Evolutionary conservation across 2,888 invertebrate species (phyloP), one percentile per base, ranked within the genome.

Genomic region (Liodrosophila aerea): DNA sequence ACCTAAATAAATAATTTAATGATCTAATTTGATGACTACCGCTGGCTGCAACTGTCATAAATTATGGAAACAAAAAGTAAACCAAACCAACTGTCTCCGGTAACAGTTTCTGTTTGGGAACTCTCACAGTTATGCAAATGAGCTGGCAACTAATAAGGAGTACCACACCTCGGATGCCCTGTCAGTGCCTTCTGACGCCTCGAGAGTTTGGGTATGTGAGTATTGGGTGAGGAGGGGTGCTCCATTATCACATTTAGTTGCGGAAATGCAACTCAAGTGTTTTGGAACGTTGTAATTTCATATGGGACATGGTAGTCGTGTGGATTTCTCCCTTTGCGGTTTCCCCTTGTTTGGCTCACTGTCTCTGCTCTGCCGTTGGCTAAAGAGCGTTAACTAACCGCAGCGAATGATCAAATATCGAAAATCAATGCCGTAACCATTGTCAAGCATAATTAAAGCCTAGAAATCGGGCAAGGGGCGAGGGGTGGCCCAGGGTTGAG

Each of bases 381-480:
- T 85, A 83, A 85, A 83, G 72, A 80, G 85, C 84, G 72, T 78
- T 85, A 85, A 82, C 83, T 72, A 85, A 86, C 86, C 85, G 73
- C 84, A 85, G 68, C 85, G 70, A 77, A 85, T 85, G 85, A 80
- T 86, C 84, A 80, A 83, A 85, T 86, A 85, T 85, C 83, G 85
- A 76, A 76, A 86, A 86, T 86, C 83, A 85, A 85, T 84, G 72
- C 83, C 76, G 69, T 63, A 66, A 71, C 75, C 76, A 82, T 86
- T 84, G 85, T 85, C 86, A 64, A 43, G 72, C 64, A 77, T 86
- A 86, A 85, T 85, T 86, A 83, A 80, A 86, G 80, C 77, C 80
- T 63, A 63, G 64, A 74, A 45, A 39, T 31, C 41, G 22, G 56
- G 52, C 57, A 54, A 70, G 75, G 73, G 68, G 52, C 57, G 58